Base-by-base conservation (phyloP, 2,797 vertebrate species). In the Chiroxiphia lanceolata region DNA sequence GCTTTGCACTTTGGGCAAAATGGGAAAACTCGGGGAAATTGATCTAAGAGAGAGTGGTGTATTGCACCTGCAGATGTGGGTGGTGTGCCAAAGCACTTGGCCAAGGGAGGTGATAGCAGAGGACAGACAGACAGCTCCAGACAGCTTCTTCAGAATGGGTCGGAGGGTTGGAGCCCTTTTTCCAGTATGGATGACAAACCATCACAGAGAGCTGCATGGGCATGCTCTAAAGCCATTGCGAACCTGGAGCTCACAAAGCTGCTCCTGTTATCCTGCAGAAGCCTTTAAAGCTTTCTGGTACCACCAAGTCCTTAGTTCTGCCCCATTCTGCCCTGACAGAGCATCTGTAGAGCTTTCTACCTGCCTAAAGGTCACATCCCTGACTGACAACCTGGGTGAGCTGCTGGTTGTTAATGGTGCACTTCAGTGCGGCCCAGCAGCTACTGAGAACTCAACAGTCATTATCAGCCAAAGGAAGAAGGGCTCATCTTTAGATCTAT, bases 201-300 rank as follows among this genome's bases (percentile, higher is more conserved):
- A 29, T 42, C 1, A 3, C 36, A 91, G 40, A 63, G 22, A 81
- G 44, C 27, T 84, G 47, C 47, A 81, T 60, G 38, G 45, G 50
- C 56, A n/a, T 51, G 33, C 45, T 91, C 61, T 51, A 72, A 88
- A 74, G 77, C 65, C 33, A 2, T 9, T 54, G 56, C 50, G 74
- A 91, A 36, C 57, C 50, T 17, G 3, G 44, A 71, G 56, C 33
- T 79, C 44, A 57, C 48, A 91, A 36, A 91, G 42, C 60, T 81
- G 56, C 29, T 76, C 15, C 79, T 94, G 26, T 83, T 87, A 70
- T 42, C 60, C 78, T 40, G 15, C 36, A 82, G 60, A 70, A 88
- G 63, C 40, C 51, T 94, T 78, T 72, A 93, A 82, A 83, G 47
- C 47, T 87, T 92, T 90, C 72, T 74, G 56, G 29, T 93, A 47